Evolutionary conservation across 2,113 vertebrate genomes (phyloP), one percentile per base, ranked within the genome.

Genomic region (Syngnathoides biaculeatus): DNA sequence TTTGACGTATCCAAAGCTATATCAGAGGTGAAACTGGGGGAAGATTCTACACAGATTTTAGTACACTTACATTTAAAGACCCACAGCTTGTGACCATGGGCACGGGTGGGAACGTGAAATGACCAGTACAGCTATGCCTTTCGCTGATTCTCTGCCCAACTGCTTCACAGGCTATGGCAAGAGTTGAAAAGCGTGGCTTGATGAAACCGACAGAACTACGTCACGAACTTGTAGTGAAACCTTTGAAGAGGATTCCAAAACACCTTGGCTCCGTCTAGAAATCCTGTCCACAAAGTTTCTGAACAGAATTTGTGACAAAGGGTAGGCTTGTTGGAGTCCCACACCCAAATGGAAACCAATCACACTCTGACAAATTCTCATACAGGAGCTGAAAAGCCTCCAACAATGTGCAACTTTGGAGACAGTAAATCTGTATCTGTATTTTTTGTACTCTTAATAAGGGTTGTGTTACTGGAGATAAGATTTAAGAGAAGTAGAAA

Each of bases 1-100:
- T 83, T 79, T 71, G 80, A 84, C 67, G 35, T 82, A 83, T 71
- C 78, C 69, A 75, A 27, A 64, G 65, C 78, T 72, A 83, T 75
- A 70, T 67, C 53, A 68, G 40, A 71, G 64, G 76, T 75, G 82
- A 83, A 67, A 45, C 72, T 73, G 50, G 38, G 67, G 67, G 63
- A 70, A 77, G 57, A 78, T 79, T 76, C 57, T 40, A 48, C 77
- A 82, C 69, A 74, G 67, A 74, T 81, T 80, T 40, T 20, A 64
- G 81, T 53, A 69, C 53, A 57, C 77, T 79, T 55, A 79, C 78
- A 72, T 71, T 69, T 65, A 71, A 68, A 77, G 12, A 42, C 10
- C 40, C 40, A 42, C 40, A 42, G 10, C 40, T 42, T 13, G 12
- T 42, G 40, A 42, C 10, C 40, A 9, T 12, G 13, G 6, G 40